A percentile compares a stretch with the other conserved stretches of the same genome.
Evolutionary conservation across 1,140 invertebrate species (phyloP).

Genomic region (Antheraea mylitta): DNA sequence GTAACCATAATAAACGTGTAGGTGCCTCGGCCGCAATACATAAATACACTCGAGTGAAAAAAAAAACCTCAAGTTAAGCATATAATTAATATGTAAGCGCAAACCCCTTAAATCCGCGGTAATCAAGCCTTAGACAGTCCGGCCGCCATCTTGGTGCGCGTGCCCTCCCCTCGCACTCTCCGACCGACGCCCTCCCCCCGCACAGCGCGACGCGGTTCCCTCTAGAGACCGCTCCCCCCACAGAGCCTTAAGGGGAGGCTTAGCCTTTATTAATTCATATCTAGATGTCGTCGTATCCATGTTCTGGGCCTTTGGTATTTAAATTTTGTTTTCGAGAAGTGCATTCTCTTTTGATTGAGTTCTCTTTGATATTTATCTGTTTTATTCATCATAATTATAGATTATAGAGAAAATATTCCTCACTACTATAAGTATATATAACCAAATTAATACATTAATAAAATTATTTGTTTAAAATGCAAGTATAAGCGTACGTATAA

Average conservation of each 20-base stretch:
- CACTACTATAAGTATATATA: too few relatives aligned
- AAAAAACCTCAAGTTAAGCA: conserved; percentile 51
- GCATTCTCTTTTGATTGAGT: neutral
- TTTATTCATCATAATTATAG: conserved; percentile 22
- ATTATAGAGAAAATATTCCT: too few relatives aligned
- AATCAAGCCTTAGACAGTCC: conserved; percentile 68
- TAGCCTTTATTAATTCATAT: conserved; percentile 42
- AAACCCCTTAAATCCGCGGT: conserved; percentile 55
- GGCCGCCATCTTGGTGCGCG: conserved; percentile 63
- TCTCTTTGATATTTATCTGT: too few relatives aligned
- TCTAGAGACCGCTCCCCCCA: conserved; percentile 12
- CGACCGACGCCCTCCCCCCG: conserved; percentile 13
- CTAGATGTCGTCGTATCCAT: conserved; percentile 17
- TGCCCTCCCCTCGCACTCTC: conserved; percentile 26
- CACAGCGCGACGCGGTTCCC: conserved; percentile 20
- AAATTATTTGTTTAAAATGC: too few relatives aligned
- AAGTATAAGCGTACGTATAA: too few relatives aligned
- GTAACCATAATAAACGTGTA: neutral
- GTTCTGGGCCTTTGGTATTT: conserved; percentile 11
- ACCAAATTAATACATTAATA: too few relatives aligned
- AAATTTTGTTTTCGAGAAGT: conserved; percentile 4
- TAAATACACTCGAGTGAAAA: conserved; percentile 26
- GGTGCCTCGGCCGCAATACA: neutral
- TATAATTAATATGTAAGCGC: conserved; percentile 72
- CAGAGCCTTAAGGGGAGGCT: conserved; percentile 40